phyloP scores from a whole-genome alignment of 2,113 vertebrate species.

The Dinomys branickii region DNA sequence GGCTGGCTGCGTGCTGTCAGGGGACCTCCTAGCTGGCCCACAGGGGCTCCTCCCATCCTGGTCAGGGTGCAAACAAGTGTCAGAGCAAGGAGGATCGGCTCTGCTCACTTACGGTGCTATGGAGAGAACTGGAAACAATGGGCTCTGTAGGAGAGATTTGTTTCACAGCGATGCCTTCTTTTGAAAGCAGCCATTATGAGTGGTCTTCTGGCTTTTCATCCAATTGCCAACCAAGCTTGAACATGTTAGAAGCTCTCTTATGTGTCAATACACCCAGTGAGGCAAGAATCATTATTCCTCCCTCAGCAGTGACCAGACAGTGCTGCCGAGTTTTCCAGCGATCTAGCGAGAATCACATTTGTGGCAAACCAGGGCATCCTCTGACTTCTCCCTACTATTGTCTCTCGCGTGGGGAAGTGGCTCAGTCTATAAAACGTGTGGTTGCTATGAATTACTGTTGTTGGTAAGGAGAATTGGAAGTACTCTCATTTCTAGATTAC shows the following conservation, averaged over 20 bases:
- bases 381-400: not conserved
- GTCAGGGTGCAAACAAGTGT: not conserved
- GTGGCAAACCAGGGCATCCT: not conserved
- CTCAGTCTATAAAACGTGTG: not conserved
- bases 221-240: not conserved
- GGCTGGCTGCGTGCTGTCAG: not conserved
- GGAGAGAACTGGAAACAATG: not conserved
- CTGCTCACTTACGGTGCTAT: not conserved
- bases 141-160: not conserved
- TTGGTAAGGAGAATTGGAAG: constrained; percentile 67
- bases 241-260: not conserved
- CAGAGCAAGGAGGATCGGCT: not conserved
- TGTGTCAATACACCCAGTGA: not conserved
- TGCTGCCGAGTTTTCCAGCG: not conserved
- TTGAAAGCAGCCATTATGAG: not conserved
- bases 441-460: constrained; percentile 67
- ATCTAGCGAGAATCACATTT: not conserved
- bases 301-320: not conserved
- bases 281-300: not conserved
- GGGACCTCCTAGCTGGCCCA: not conserved
- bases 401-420: not conserved
- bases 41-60: not conserved
- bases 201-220: not conserved
- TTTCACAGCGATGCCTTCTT: not conserved
- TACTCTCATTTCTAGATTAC: constrained; percentile 75